These are phyloP conservation scores for Rhodeus uyekii DNA, from an alignment of 2,797 vertebrate genomes.

Conservation along the genomic window DNA sequence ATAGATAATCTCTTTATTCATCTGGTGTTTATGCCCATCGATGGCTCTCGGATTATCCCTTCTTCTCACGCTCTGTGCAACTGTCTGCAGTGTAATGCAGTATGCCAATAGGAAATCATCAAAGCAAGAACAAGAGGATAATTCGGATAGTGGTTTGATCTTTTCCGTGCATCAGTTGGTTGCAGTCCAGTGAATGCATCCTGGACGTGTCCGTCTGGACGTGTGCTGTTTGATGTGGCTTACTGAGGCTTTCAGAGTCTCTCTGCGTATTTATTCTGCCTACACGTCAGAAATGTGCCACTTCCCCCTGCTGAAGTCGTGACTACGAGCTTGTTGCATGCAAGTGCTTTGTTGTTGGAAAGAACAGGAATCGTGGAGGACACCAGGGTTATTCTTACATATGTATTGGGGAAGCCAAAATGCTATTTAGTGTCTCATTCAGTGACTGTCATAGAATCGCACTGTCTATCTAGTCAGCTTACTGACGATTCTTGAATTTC, in stretches of 20 bases:
- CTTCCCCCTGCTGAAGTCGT: background rate
- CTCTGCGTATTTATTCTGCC: constrained; percentile 26
- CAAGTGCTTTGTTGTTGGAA: background rate
- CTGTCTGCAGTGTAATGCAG: constrained; percentile 7
- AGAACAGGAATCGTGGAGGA: background rate
- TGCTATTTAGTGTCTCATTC: background rate
- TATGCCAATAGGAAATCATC: constrained; percentile 13
- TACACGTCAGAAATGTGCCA: background rate
- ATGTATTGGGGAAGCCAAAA: background rate
- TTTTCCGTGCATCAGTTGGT: constrained; percentile 30
- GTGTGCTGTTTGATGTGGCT: constrained; percentile 49
- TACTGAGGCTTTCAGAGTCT: constrained; percentile 53
- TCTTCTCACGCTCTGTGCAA: constrained; percentile 5
- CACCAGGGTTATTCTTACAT: background rate
- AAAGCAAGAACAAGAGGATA: constrained; percentile 40
- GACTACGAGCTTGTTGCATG: background rate
- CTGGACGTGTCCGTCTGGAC: constrained; percentile 52
- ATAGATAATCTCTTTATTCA: constrained; percentile 19
- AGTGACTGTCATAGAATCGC: background rate
- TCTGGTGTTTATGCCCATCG: constrained; percentile 6
- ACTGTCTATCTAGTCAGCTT: background rate
- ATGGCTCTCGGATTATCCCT: constrained; percentile 1
- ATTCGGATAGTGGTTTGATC: constrained; percentile 37
- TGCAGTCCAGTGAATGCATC: constrained; percentile 27
- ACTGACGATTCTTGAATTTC: background rate